These are phyloP conservation scores for Papilio protenor DNA, from an alignment of 2,888 invertebrate genomes.

Conservation along the genomic window DNA sequence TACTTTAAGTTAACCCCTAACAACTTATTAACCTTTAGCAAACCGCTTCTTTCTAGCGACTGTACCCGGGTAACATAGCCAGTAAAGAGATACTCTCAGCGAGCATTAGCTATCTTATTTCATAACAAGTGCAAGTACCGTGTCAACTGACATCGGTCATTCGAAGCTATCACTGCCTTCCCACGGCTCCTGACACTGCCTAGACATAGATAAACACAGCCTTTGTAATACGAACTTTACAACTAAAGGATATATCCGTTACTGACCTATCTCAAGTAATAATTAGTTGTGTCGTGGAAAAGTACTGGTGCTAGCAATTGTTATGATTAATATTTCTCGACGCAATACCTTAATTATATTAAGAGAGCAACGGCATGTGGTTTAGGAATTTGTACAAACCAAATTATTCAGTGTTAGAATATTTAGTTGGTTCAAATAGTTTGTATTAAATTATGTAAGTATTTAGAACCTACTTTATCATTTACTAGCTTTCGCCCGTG, in stretches of 20 bases:
- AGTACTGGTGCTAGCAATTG: neutral
- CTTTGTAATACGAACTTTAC: conserved; percentile 5
- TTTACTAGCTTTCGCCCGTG: neutral
- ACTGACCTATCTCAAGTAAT: conserved; percentile 10
- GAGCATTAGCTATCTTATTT: conserved; percentile 14
- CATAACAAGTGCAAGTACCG: conserved; percentile 5
- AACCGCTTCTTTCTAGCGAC: neutral
- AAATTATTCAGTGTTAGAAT: neutral
- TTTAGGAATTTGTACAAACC: neutral
- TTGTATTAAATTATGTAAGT: neutral
- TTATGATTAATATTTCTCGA: neutral
- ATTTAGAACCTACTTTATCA: neutral
- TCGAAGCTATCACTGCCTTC: conserved; percentile 22
- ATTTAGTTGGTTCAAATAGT: neutral
- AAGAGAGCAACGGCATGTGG: neutral
- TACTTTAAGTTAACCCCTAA: neutral
- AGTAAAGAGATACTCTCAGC: conserved; percentile 15
- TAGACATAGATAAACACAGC: conserved; percentile 12
- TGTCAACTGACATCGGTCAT: conserved; percentile 28
- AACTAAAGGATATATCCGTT: conserved; percentile 18
- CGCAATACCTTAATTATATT: neutral
- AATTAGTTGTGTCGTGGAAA: neutral
- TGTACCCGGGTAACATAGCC: conserved; percentile 6
- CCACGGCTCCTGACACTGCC: conserved; percentile 18
- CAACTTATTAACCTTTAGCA: neutral